phyloP scores from a whole-genome alignment of 2,888 invertebrate species.

The Dendrolimus houi region DNA sequence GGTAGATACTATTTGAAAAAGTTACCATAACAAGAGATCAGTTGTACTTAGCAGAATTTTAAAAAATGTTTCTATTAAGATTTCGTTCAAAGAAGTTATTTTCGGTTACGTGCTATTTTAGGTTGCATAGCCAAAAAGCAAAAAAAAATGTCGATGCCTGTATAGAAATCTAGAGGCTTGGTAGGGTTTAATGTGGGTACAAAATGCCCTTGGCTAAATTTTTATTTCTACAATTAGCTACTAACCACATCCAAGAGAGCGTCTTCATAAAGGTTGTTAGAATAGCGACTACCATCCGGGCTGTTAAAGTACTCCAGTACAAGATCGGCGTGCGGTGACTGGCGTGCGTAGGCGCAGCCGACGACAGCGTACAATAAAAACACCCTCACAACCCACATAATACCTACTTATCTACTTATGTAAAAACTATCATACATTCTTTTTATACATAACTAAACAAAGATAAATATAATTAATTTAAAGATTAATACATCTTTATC shows the following conservation, averaged over 20 bases:
- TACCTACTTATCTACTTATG: slow-evolving; percentile 1
- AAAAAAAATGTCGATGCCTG: too few relatives aligned
- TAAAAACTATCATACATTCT: slow-evolving; percentile 5
- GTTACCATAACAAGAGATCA: too few relatives aligned
- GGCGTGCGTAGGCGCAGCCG: slow-evolving; percentile 10
- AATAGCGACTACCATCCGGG: slow-evolving; percentile 19
- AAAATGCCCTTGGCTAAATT: too few relatives aligned
- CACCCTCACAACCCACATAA: slow-evolving; percentile 13
- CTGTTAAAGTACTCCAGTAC: slow-evolving; percentile 18
- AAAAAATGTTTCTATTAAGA: too few relatives aligned
- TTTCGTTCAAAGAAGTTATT: too few relatives aligned
- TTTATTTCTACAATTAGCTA: background rate
- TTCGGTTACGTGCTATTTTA: too few relatives aligned
- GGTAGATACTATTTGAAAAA: too few relatives aligned
- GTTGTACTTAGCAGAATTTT: too few relatives aligned
- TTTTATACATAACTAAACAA: background rate
- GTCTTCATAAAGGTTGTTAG: slow-evolving; percentile 32
- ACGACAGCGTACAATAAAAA: slow-evolving; percentile 13
- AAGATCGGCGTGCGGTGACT: slow-evolving; percentile 27
- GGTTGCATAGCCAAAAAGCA: too few relatives aligned
- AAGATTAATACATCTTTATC: background rate
- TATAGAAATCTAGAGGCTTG: too few relatives aligned
- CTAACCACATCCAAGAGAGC: slow-evolving; percentile 36
- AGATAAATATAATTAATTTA: slow-evolving; percentile 6
- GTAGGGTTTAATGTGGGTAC: too few relatives aligned